Conservation (phyloP, 2,888 invertebrate species). For the Lasioglossum malachurum region DNA sequence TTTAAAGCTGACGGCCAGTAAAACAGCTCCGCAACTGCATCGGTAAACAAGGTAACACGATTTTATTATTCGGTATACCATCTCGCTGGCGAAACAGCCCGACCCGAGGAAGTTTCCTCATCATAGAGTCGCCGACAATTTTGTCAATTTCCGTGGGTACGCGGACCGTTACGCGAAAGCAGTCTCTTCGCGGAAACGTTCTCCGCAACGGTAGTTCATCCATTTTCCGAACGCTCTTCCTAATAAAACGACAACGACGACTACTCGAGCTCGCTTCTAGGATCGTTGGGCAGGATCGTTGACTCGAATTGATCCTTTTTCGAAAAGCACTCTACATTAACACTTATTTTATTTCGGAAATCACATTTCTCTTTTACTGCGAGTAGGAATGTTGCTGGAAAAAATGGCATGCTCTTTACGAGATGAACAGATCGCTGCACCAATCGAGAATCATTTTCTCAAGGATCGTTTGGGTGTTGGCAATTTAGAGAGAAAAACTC, state of each 20-base stretch:
- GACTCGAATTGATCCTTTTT: background rate
- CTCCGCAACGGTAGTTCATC: conserved; percentile 35
- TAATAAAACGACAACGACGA: conserved; percentile 5
- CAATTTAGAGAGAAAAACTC: background rate
- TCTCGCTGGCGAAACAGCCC: conserved; percentile 14
- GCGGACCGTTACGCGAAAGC: conserved; percentile 61
- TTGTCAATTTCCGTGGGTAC: conserved; percentile 65
- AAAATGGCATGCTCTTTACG: background rate
- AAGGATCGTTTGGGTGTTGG: background rate
- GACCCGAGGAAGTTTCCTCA: conserved; percentile 42
- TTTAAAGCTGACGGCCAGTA: background rate
- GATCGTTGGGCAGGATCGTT: background rate
- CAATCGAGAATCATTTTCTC: background rate
- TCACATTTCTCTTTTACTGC: background rate
- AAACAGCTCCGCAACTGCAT: background rate
- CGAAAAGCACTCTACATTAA: background rate
- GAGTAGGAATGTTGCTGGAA: background rate
- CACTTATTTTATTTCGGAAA: background rate
- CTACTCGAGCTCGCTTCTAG: background rate
- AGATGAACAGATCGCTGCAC: background rate
- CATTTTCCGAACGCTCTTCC: conserved; percentile 18
- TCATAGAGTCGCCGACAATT: conserved; percentile 54
- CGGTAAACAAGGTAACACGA: conserved; percentile 1
- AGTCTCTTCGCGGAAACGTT: conserved; percentile 52
- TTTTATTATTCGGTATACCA: conserved; percentile 8